phyloP scores from a whole-genome alignment of 1,140 invertebrate genomes.

The Meloidogyne floridensis region DNA sequence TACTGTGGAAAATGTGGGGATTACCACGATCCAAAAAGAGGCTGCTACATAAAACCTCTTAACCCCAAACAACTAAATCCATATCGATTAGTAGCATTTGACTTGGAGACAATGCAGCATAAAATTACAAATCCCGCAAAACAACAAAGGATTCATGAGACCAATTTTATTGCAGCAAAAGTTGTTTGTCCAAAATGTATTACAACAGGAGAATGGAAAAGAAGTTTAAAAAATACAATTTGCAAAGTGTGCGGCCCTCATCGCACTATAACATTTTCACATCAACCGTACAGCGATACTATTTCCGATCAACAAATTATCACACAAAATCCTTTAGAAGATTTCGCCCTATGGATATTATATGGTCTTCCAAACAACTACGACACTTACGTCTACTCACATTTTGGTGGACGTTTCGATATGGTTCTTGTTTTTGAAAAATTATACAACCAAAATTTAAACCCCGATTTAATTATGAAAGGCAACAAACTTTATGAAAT shows the following conservation, averaged over 20 bases:
- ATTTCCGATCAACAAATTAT: background rate
- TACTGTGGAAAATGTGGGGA: background rate
- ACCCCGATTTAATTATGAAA: too few relatives aligned
- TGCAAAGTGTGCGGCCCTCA: background rate
- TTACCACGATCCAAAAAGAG: background rate
- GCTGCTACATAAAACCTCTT: background rate
- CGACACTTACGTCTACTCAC: background rate
- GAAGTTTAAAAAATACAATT: background rate
- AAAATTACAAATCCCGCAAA: too few relatives aligned
- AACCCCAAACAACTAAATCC: background rate
- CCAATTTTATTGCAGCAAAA: background rate
- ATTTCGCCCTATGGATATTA: background rate
- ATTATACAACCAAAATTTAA: background rate
- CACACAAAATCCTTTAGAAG: background rate
- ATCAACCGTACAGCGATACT: background rate
- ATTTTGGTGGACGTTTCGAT: slow-evolving; percentile 18
- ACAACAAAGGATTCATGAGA: background rate
- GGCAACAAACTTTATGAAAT: too few relatives aligned
- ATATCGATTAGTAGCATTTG: background rate
- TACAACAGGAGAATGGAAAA: too few relatives aligned
- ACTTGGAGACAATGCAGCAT: slow-evolving; percentile 6
- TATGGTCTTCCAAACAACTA: background rate
- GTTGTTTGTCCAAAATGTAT: background rate
- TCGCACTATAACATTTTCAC: slow-evolving; percentile 7
- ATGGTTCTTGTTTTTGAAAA: background rate